phyloP scores from a whole-genome alignment of 2,797 vertebrate genomes.

The Odontamblyopus lacepedii region DNA sequence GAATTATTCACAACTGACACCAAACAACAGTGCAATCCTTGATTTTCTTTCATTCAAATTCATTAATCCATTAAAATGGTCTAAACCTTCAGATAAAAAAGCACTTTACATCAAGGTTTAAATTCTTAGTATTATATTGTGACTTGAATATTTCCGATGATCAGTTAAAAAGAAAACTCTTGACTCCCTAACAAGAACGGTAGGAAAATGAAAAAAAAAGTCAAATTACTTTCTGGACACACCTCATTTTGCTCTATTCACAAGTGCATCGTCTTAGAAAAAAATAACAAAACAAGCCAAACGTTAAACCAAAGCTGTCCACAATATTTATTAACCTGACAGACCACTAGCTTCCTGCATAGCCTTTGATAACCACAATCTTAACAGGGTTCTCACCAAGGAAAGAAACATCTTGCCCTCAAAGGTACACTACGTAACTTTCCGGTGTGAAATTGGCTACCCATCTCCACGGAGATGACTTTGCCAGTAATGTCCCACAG shows the following conservation, averaged over 20 bases:
- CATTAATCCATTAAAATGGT: too few relatives aligned
- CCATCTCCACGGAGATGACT: too few relatives aligned
- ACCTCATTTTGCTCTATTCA: background rate
- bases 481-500: background rate
- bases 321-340: conserved; percentile 62
- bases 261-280: conserved; percentile 41
- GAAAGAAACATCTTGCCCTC: conserved; percentile 38
- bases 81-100: background rate
- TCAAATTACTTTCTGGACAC: conserved; percentile 3
- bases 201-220: background rate
- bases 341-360: conserved; percentile 38
- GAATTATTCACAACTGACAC: background rate
- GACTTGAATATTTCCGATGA: background rate
- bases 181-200: background rate
- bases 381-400: conserved; percentile 25
- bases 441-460: background rate
- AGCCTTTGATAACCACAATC: conserved; percentile 29
- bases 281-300: conserved; percentile 72
- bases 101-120: background rate
- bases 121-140: too few relatives aligned
- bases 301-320: conserved; percentile 80
- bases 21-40: background rate
- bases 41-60: background rate
- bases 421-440: background rate
- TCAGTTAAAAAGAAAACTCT: background rate